Evolutionary conservation across 1,140 invertebrate genomes (phyloP).

Genomic region (Telenomus remus): DNA sequence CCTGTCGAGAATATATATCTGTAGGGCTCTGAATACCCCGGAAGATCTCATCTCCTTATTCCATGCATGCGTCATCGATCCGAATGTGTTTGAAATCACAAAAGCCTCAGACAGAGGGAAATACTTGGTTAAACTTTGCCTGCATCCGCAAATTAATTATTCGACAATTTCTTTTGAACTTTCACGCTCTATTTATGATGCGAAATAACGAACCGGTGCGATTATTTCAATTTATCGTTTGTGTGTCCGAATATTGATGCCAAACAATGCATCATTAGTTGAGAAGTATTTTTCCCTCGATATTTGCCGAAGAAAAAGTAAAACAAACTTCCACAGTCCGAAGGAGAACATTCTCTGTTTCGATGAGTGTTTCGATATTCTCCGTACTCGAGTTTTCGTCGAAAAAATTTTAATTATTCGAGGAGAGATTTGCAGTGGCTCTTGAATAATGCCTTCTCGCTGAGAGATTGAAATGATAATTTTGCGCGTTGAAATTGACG

Average conservation of each 20-base stretch:
- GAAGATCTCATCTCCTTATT: constrained; percentile 8
- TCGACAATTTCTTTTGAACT: constrained; percentile 14
- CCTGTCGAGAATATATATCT: too few species aligned
- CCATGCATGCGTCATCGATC: constrained; percentile 9
- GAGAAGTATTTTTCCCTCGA: constrained; percentile 5
- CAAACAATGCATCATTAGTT: constrained; percentile 14
- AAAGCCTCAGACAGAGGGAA: background rate
- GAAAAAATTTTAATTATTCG: too few species aligned
- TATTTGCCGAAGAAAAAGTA: background rate
- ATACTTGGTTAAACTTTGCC: constrained; percentile 14
- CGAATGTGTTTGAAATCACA: constrained; percentile 5
- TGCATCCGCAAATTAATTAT: constrained; percentile 17
- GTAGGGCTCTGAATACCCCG: background rate
- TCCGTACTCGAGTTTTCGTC: too few species aligned
- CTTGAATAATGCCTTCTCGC: too few species aligned
- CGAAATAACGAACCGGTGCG: constrained; percentile 14
- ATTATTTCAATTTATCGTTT: constrained; percentile 16
- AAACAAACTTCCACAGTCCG: too few species aligned
- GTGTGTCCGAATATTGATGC: constrained; percentile 7
- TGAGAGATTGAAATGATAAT: too few species aligned
- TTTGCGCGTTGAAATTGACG: too few species aligned
- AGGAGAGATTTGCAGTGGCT: too few species aligned
- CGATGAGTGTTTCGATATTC: too few species aligned
- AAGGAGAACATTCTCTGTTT: too few species aligned
- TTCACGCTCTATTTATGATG: constrained; percentile 34